Evolutionary conservation across 2,113 vertebrate species (phyloP), one percentile per base, ranked within the genome.

Genomic region (Speoplatyrhinus poulsoni): DNA sequence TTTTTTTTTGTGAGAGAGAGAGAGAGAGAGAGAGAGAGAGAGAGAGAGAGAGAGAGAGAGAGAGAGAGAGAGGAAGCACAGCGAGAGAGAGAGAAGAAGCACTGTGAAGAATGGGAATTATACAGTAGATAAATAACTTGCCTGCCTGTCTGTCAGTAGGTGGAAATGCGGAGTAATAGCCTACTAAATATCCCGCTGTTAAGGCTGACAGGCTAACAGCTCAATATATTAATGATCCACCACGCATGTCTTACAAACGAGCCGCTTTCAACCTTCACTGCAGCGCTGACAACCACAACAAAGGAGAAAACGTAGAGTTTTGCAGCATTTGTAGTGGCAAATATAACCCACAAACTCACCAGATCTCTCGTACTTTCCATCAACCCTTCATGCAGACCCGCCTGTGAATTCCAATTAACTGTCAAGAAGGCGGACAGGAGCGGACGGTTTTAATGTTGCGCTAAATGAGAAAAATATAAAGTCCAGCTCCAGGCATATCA

Each of bases 321-420:
- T 0, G 36, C 15, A n/a, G 36, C 2, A 16, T 10, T 3, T 9
- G n/a, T 59, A 32, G 57, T 13, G 12, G 57, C 57, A 33, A 47
- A 60, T 41, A 52, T 48, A 4, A 12, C 47, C 36, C 64, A 1
- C 1, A 12, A 1, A 85, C 87, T 89, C 73, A 89, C 85, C 81
- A 77, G 68, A 62, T 89, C 85, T 81, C 82, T 62, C 56, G 80
- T 53, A 56, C 67, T 80, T 19, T 85, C 85, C 87, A 89, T 89
- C 46, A 65, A 63, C 8, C 36, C 63, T 46, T 53, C 67, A 70
- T 62, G 60, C 36, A 56, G 60, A 54, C 26, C 32, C n/a, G 16
- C 52, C 36, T 73, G 4, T 6, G 12, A 46, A 17, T 54, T n/a
- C 13, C 54, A 19, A 48, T 16, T 33, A 60, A 17, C 4, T 63